Base-by-base conservation (phyloP, 2,797 vertebrate genomes). In the Lithobates sylvaticus region DNA sequence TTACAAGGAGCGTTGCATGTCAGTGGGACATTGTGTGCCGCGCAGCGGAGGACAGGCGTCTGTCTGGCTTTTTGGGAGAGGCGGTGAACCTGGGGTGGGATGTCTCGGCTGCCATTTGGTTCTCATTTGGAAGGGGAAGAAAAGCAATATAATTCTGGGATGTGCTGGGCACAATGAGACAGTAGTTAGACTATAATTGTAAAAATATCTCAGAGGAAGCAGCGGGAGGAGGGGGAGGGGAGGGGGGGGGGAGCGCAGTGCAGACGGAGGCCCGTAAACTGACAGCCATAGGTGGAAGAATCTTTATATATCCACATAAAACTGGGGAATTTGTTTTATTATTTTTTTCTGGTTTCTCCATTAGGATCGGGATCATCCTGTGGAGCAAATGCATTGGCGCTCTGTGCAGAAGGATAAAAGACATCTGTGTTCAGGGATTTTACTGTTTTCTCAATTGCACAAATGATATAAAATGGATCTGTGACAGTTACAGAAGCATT, bases 41-140 rank as follows among this genome's bases (percentile, higher is more conserved):
- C 84, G 39, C 72, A 78, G 36, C 21, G 50, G 73, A 77, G 65
- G 64, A 26, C 73, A 65, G 68, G 54, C 64, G 75, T 29, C 85
- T 74, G 85, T 86, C 85, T 86, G 85, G 85, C 44, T 71, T 82
- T 81, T 16, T 83, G 54, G 15, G 73, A 71, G 74, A 86, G 84
- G 68, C 47, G 64, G 79, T 29, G 50, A 76, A 44, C 50, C 67
- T 2, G 72, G 26, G 71, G 69, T 71, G 27, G 27, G 36, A 71
- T 39, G 74, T 13, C 50, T 78, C 74, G 42, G 58, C 27, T 75
- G 58, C 36, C 84, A 85, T 80, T 82, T 86, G 80, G 79, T 86
- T 86, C 69, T 83, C 67, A 78, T 82, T 83, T 86, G 67, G 73
- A 86, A 76, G 9, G 39, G 26, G 18, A 29, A 72, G 58, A 47